These are phyloP conservation scores for Ganaspis sp. DNA, from an alignment of 1,140 invertebrate species.

Conservation along the genomic window DNA sequence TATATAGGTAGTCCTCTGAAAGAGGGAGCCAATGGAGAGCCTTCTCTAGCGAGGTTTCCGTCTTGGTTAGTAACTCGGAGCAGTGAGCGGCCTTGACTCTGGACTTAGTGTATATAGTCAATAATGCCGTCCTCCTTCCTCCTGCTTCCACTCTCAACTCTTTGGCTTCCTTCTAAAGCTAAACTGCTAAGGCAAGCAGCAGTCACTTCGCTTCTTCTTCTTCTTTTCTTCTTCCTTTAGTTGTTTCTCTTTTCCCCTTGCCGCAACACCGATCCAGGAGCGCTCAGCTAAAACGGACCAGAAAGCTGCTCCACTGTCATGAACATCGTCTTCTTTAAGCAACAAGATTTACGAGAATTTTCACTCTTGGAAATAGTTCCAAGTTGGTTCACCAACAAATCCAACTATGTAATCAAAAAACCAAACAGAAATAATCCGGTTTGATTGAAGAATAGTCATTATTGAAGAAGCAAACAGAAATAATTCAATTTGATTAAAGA, in stretches of 20 bases:
- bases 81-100: conserved; percentile 84
- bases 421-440: no score
- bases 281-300: conserved; percentile 56
- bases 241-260: conserved; percentile 28
- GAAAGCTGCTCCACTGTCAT: conserved; percentile 48
- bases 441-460: no score
- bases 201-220: conserved; percentile 42
- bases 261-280: conserved; percentile 47
- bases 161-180: conserved; percentile 49
- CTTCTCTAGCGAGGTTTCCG: conserved; percentile 67
- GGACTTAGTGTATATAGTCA: conserved; percentile 52
- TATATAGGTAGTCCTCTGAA: conserved; percentile 65
- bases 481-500: no score
- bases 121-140: conserved; percentile 11
- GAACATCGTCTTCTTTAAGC: not conserved
- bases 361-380: no score
- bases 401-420: no score
- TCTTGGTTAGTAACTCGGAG: conserved; percentile 76
- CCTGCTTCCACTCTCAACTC: conserved; percentile 33
- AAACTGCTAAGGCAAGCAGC: conserved; percentile 16
- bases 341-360: no score
- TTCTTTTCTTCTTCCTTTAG: conserved; percentile 41
- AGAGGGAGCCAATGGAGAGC: conserved; percentile 44
- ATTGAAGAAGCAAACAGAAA: no score
- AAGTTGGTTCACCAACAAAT: no score